A percentile compares a stretch with the other conserved stretches of the same genome.
phyloP scores from a whole-genome alignment of 2,113 vertebrate genomes.

The Electrona antarctica region DNA sequence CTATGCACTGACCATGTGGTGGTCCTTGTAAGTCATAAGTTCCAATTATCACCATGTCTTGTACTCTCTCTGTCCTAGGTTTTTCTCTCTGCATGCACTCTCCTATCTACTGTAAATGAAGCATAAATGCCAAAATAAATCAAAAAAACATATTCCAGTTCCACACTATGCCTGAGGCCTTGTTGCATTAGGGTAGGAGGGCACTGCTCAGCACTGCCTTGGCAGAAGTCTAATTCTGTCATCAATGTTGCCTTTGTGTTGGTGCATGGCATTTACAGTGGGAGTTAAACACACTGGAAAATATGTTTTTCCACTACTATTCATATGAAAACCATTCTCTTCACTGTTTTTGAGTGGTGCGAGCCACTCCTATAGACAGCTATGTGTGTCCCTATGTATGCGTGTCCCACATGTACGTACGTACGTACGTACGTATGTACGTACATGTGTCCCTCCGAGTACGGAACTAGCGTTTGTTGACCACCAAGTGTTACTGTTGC shows the following conservation, averaged over 20 bases:
- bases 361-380: neutral
- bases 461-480: too few relatives aligned
- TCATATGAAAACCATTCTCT: neutral
- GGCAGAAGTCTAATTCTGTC: slow-evolving; percentile 42
- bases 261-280: slow-evolving; percentile 47
- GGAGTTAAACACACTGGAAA: slow-evolving; percentile 54
- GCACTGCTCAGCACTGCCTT: slow-evolving; percentile 21
- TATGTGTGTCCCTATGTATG: neutral
- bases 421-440: too few relatives aligned
- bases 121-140: too few relatives aligned
- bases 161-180: slow-evolving; percentile 43
- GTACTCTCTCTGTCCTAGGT: too few relatives aligned
- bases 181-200: slow-evolving; percentile 43
- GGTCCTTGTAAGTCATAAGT: too few relatives aligned
- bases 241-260: slow-evolving; percentile 74
- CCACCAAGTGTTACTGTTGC: neutral
- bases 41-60: too few relatives aligned
- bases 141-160: slow-evolving; percentile 20
- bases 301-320: slow-evolving; percentile 27
- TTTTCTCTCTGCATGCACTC: too few relatives aligned
- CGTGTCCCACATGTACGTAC: too few relatives aligned
- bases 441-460: too few relatives aligned
- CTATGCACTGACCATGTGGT: too few relatives aligned
- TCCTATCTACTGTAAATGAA: too few relatives aligned
- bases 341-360: neutral